Percentiles rank a stretch among this genome's conserved stretches.
Evolutionary conservation across 1,140 invertebrate genomes (phyloP).

Genomic region (Caligus rogercresseyi): DNA sequence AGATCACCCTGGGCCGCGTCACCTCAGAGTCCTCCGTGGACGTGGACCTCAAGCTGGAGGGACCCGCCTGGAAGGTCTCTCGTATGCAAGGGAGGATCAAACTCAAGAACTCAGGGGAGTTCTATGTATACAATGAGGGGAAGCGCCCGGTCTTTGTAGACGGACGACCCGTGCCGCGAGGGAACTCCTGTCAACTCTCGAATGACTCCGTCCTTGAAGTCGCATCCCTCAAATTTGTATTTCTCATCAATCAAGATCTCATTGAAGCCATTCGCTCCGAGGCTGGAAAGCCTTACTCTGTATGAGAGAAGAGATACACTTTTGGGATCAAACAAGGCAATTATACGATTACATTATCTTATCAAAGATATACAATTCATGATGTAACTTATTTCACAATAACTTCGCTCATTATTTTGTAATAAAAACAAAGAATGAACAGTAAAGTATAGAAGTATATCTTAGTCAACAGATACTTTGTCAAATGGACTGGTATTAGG

Average conservation of each 20-base stretch:
- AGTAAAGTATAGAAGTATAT: too few relatives aligned
- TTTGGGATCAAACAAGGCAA: too few relatives aligned
- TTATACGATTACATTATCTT: too few relatives aligned
- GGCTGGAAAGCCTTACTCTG: slow-evolving; percentile 46
- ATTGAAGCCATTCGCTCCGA: slow-evolving; percentile 66
- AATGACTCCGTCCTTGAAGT: slow-evolving; percentile 91
- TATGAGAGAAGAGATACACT: too few relatives aligned
- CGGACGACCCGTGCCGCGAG: slow-evolving; percentile 55
- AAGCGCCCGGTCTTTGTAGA: slow-evolving; percentile 85
- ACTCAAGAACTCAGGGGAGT: slow-evolving; percentile 75
- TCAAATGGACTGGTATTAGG: too few relatives aligned
- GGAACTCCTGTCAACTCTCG: slow-evolving; percentile 66
- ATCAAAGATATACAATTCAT: too few relatives aligned
- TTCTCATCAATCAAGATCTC: slow-evolving; percentile 77
- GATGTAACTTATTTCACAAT: too few relatives aligned
- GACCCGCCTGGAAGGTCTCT: slow-evolving; percentile 59
- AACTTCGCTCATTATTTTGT: too few relatives aligned
- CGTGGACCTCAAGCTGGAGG: slow-evolving; percentile 82
- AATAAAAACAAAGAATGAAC: too few relatives aligned
- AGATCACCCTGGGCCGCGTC: slow-evolving; percentile 79
- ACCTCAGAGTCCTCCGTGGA: slow-evolving; percentile 78
- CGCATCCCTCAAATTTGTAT: slow-evolving; percentile 35
- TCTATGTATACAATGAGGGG: slow-evolving; percentile 84
- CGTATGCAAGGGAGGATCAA: slow-evolving; percentile 71
- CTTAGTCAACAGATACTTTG: too few relatives aligned